Percentiles rank a stretch among this genome's conserved stretches.
These are phyloP conservation scores for Taxidea taxus DNA, from an alignment of 2,113 vertebrate species.

Conservation along the genomic window DNA sequence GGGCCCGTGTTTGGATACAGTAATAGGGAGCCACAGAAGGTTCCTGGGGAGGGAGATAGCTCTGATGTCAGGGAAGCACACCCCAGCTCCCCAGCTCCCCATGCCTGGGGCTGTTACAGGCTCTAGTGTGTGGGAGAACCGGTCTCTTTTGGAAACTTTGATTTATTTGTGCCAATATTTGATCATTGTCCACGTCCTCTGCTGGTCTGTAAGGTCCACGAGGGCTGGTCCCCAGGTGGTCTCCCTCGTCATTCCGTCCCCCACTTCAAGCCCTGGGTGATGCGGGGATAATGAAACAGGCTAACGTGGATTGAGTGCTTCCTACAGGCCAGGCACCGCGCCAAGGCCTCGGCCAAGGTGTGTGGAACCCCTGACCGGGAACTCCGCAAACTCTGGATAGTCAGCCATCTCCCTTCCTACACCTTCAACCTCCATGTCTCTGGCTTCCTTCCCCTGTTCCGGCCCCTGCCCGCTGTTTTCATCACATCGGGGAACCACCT, in stretches of 20 bases:
- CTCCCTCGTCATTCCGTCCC: too few species aligned
- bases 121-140: not conserved
- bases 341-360: not conserved
- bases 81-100: not conserved
- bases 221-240: not conserved
- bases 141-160: not conserved
- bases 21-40: not conserved
- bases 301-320: not conserved
- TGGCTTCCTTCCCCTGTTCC: not conserved
- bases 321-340: fast-evolving
- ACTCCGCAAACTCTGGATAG: not conserved
- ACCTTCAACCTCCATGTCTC: not conserved
- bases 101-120: not conserved
- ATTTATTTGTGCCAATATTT: not conserved
- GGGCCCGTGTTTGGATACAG: not conserved
- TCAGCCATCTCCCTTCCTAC: not conserved
- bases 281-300: fast-evolving
- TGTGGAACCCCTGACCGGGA: not conserved
- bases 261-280: not conserved
- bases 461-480: not conserved
- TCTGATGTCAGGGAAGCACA: not conserved
- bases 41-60: not conserved
- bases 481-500: too few species aligned
- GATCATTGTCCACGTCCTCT: not conserved
- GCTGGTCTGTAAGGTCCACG: not conserved